Base-by-base conservation (phyloP, 2,113 vertebrate genomes). In the Chloropsis cyanopogon region DNA sequence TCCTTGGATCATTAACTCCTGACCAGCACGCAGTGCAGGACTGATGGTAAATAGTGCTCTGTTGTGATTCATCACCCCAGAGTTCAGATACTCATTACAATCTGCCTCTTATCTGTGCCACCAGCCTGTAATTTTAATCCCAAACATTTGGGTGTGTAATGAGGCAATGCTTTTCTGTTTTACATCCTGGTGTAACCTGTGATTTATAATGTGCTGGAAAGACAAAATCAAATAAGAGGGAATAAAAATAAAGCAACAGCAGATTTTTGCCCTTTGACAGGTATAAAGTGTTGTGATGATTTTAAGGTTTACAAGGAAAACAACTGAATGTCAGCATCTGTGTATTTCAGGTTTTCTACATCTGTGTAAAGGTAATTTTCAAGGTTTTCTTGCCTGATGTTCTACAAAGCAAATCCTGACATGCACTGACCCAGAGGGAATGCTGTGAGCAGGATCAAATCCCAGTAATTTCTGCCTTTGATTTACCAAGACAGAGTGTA, bases 111-210 rank as follows among this genome's bases (percentile, higher is more conserved):
- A 29, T 73, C 35, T 69, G 15, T 60, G 73, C 47, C 72, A 71
- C 69, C 90, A 88, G 69, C 78, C 86, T 96, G 47, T 86, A 88
- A 97, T 97, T 97, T 96, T 84, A 97, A 95, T 92, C 95, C 88
- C 71, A 91, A 94, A 92, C 79, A 77, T 88, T 94, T 92, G 79
- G 80, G 78, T 64, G 88, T 86, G 92, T 88, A 95, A 88, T 84
- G 92, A 96, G 64, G 95, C 90, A 61, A 69, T 46, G 56, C 49
- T 94, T 90, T 93, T 76, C 86, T 77, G 33, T n/a, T 13, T 86
- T 70, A n/a, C 57, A 77, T 88, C 65, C 82, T 89, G 83, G 56
- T 60, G 84, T 47, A 91, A 72, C 46, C 75, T 91, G 56, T 90
- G 86, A 89, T 94, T 80, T 94, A 49, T 37, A 75, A 72, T 4